phyloP scores from a whole-genome alignment of 2,113 vertebrate genomes.

The Danio rerio region DNA sequence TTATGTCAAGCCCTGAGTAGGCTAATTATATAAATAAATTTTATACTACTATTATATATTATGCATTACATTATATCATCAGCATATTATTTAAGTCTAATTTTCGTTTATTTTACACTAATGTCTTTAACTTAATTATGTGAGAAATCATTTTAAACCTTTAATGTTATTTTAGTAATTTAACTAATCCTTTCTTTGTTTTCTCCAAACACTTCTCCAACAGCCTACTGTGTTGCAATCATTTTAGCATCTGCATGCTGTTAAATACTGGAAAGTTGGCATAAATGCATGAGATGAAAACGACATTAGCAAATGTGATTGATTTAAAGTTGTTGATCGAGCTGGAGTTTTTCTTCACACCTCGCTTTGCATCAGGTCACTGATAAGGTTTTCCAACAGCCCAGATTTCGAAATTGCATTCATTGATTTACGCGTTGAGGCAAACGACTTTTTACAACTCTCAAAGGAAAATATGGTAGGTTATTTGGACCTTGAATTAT shows the following conservation, averaged over 20 bases:
- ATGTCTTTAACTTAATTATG: no score
- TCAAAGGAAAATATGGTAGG: conserved; percentile 48
- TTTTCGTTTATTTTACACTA: no score
- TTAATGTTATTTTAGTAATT: no score
- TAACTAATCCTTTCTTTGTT: no score
- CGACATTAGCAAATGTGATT: conserved; percentile 9
- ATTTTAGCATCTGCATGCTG: conserved; percentile 15
- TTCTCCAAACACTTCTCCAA: no score
- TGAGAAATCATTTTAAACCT: no score
- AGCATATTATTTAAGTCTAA: no score
- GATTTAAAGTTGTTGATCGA: conserved; percentile 4
- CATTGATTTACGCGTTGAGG: conserved; percentile 55
- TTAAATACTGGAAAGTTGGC: background rate
- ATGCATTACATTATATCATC: no score
- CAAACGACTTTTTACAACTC: conserved; percentile 49
- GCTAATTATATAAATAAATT: no score
- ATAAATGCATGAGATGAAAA: conserved; percentile 13
- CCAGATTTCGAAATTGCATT: conserved; percentile 58
- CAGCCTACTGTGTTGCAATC: background rate
- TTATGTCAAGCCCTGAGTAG: no score
- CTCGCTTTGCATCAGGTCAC: conserved; percentile 40
- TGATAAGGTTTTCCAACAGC: conserved; percentile 52
- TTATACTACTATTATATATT: no score
- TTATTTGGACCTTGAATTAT: conserved; percentile 53
- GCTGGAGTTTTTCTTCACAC: conserved; percentile 26